Base-by-base conservation (phyloP, 2,113 vertebrate genomes). In the Oncorhynchus nerka region DNA sequence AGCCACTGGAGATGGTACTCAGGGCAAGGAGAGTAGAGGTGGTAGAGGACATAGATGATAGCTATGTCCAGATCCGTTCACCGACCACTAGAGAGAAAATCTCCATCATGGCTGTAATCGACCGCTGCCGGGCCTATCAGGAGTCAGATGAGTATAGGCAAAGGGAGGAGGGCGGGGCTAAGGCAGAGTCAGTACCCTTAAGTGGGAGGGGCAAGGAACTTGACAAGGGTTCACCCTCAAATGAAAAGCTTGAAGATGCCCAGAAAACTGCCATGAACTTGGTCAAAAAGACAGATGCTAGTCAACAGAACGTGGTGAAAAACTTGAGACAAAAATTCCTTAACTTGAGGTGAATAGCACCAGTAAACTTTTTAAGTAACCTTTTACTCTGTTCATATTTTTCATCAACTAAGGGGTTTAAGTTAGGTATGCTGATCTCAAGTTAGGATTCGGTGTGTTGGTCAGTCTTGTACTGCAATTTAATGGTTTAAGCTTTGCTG, bases 261-360 rank as follows among this genome's bases (percentile, higher is more conserved):
- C 81, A 89, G 48, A 87, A 80, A 45, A 24, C 68, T 0, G 73
- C 22, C 0, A 74, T 87, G 34, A 4, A 68, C 75, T 26, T 57
- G 0, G 75, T 49, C 51, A 82, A 74, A 26, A 83, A 70, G 67
- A 68, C 24, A 0, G 81, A 90, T 0, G 48, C 69, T 0, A 77
- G 83, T 16, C 94, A 94, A 6, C 93, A 90, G 9, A 94, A 92
- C 79, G 82, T 93, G 0, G 97, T 99, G 76, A 96, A 92, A 85
- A 96, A 96, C 77, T 93, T 99, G 71, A 89, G 96, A 76, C 94
- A 95, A 22, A 96, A 94, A 79, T 99, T 99, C 84, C 95, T 96
- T 89, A 96, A 87, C 68, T 86, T 94, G 12, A 93, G 92, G 24
- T 89, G 92, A 32, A 68, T n/a, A 22, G 26, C 16, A 45, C 24